These are phyloP conservation scores for Pachymerium ferrugineum DNA, from an alignment of 2,888 invertebrate genomes.

Conservation along the genomic window DNA sequence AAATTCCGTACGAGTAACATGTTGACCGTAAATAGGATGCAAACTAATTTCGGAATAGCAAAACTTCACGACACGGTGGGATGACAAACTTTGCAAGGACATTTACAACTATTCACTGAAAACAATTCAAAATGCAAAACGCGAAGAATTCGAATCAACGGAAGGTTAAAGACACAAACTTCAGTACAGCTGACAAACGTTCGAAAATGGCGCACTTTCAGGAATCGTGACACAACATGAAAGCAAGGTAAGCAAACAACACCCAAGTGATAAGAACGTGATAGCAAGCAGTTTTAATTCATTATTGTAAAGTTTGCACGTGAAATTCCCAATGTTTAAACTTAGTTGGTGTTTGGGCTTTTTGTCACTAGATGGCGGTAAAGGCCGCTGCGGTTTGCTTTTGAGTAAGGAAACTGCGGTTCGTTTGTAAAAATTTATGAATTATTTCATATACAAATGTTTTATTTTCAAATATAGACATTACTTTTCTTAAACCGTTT, in stretches of 20 bases:
- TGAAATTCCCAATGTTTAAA: neutral
- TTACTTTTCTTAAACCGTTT: too few relatives aligned
- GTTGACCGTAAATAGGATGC: slow-evolving; percentile 21
- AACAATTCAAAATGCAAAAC: too few relatives aligned
- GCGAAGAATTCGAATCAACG: too few relatives aligned
- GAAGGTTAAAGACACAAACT: too few relatives aligned
- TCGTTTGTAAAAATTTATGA: neutral
- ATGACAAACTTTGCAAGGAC: neutral
- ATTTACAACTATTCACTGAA: too few relatives aligned
- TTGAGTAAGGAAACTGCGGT: neutral
- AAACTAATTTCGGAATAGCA: neutral
- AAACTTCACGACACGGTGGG: neutral
- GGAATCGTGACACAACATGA: too few relatives aligned
- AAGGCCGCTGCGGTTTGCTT: neutral
- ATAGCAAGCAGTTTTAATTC: neutral
- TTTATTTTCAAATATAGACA: too few relatives aligned
- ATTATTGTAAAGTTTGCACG: neutral
- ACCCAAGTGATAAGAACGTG: neutral
- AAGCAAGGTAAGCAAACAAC: neutral
- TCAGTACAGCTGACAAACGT: too few relatives aligned
- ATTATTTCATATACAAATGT: neutral
- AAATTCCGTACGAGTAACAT: neutral
- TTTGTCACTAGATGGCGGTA: neutral
- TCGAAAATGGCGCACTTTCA: too few relatives aligned
- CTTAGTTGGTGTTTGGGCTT: neutral